These are phyloP conservation scores for Heteronetta atricapilla DNA, from an alignment of 2,113 vertebrate species.

Conservation along the genomic window DNA sequence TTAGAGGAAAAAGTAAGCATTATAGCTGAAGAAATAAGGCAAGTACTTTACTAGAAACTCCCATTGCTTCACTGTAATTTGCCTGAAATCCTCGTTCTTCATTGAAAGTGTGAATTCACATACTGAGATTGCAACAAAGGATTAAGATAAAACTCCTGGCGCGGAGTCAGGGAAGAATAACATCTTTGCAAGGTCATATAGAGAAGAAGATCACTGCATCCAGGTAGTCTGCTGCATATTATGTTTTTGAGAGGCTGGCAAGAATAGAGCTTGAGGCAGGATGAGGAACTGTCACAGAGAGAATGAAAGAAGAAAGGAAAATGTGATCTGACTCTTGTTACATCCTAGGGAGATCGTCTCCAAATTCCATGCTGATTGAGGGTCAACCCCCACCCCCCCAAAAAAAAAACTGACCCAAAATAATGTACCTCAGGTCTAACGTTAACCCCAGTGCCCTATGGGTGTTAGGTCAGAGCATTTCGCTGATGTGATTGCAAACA, in stretches of 20 bases:
- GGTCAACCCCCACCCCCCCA: not conserved
- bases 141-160: conserved; percentile 42
- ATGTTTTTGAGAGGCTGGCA: conserved; percentile 31
- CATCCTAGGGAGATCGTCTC: not conserved
- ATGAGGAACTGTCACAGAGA: conserved; percentile 20
- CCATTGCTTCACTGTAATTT: conserved; percentile 4
- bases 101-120: conserved; percentile 10
- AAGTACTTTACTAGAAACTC: not conserved
- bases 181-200: conserved; percentile 35
- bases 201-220: conserved; percentile 32
- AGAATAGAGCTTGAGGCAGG: conserved; percentile 45
- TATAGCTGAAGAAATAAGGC: conserved; percentile 16
- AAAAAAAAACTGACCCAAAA: conserved; percentile 13
- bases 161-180: not conserved
- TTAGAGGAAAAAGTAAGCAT: not conserved
- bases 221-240: conserved; percentile 47
- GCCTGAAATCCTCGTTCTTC: conserved; percentile 29
- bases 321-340: conserved; percentile 17
- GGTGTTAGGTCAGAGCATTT: not conserved
- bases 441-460: not conserved
- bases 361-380: not conserved
- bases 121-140: conserved; percentile 31
- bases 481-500: not conserved
- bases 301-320: conserved; percentile 32
- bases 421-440: not conserved